These are phyloP conservation scores for Leptocoma aspasia DNA, from an alignment of 2,113 vertebrate genomes.

Conservation along the genomic window DNA sequence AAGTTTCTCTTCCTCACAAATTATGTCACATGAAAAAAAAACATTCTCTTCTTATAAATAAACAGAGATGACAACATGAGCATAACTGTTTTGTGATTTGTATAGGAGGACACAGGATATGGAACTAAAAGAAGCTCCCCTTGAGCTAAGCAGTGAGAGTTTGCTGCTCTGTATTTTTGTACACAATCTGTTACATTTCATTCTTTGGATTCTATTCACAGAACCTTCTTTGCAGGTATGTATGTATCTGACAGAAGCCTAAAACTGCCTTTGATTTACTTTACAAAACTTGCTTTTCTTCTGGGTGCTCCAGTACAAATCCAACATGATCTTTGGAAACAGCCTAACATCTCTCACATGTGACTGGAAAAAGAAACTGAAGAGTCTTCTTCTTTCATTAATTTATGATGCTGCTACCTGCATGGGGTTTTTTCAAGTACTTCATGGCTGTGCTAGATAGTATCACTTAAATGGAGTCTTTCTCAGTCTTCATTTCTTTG, in stretches of 20 bases:
- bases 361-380: not conserved
- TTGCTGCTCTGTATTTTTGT: not conserved
- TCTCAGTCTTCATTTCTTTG: not conserved
- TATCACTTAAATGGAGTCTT: not conserved
- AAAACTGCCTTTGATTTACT: not conserved
- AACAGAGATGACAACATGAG: not conserved
- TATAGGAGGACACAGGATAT: not conserved
- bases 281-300: not conserved
- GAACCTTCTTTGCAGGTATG: not conserved
- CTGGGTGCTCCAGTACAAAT: not conserved
- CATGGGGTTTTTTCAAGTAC: not conserved
- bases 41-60: not conserved
- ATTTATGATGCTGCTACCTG: not conserved
- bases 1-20: not conserved
- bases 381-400: not conserved
- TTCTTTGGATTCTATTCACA: not conserved
- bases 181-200: not conserved
- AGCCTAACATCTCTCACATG: not conserved
- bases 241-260: not conserved
- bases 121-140: not conserved
- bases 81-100: not conserved
- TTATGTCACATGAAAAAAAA: not conserved
- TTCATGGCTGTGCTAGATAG: not conserved
- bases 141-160: not conserved
- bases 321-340: not conserved